Conservation (phyloP, 2,888 invertebrate species). For the Caenorhabditis plicata region DNA sequence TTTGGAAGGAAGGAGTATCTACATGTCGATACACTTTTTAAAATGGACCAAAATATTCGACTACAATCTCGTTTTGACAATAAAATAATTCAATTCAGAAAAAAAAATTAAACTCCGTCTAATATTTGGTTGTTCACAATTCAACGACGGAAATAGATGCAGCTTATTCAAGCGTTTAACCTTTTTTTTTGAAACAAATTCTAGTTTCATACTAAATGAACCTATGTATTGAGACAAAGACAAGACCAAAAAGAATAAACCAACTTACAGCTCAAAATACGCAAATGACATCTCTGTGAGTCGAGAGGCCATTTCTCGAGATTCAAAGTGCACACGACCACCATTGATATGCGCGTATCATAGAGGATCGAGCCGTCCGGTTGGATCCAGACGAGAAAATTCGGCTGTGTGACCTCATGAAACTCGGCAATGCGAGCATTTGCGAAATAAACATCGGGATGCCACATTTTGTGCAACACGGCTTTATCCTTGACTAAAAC, state of each 20-base stretch:
- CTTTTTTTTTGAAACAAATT: too few relatives aligned
- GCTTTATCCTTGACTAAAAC: conserved; percentile 51
- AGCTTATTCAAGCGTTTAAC: too few relatives aligned
- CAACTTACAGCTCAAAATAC: conserved; percentile 64
- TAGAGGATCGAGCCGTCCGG: conserved; percentile 64
- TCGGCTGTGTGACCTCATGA: conserved; percentile 64
- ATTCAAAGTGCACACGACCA: conserved; percentile 64
- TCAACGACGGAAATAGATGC: too few relatives aligned
- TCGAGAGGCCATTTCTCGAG: conserved; percentile 64
- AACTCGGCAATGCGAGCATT: conserved; percentile 64
- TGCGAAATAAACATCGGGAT: conserved; percentile 65
- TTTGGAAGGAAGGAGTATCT: background rate
- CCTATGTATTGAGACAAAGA: too few relatives aligned
- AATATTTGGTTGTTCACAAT: too few relatives aligned
- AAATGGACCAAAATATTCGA: conserved; percentile 20
- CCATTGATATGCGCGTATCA: conserved; percentile 54
- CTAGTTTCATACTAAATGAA: too few relatives aligned
- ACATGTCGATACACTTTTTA: background rate
- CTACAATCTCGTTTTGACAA: conserved; percentile 10
- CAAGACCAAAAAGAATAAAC: too few relatives aligned
- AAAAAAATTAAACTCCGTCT: too few relatives aligned
- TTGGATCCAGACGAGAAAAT: conserved; percentile 65
- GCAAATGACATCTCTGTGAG: conserved; percentile 58
- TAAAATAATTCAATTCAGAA: too few relatives aligned
- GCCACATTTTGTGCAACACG: conserved; percentile 59